These are phyloP conservation scores for Synergus umbraculus DNA, from an alignment of 2,888 invertebrate genomes.

Conservation along the genomic window DNA sequence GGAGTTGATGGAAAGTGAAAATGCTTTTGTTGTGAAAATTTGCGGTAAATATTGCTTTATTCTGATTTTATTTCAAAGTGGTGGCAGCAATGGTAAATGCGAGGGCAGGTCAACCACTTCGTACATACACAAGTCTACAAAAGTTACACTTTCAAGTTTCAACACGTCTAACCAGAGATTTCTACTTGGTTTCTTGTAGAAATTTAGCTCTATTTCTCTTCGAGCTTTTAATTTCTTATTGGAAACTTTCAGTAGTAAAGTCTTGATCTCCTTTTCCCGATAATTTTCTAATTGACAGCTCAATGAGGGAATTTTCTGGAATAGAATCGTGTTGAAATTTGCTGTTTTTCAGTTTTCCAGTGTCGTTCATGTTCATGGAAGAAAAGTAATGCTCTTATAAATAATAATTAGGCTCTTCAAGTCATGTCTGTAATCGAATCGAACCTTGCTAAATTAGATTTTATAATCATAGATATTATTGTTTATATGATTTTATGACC, in stretches of 20 bases:
- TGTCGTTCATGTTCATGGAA: background rate
- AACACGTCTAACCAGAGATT: background rate
- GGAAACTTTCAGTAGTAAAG: background rate
- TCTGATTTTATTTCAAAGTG: constrained; percentile 60
- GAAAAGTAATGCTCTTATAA: background rate
- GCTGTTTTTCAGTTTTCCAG: background rate
- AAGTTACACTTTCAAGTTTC: constrained; percentile 12
- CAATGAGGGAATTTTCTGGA: background rate
- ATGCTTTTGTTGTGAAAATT: background rate
- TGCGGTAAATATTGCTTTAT: constrained; percentile 28
- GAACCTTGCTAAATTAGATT: background rate
- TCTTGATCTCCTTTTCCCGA: background rate
- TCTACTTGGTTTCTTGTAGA: background rate
- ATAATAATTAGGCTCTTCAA: constrained; percentile 10
- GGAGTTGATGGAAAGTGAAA: background rate
- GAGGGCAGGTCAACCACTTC: constrained; percentile 71
- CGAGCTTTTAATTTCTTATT: background rate
- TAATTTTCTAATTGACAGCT: background rate
- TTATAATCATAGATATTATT: constrained; percentile 27
- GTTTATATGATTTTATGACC: constrained; percentile 32
- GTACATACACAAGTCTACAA: constrained; percentile 51
- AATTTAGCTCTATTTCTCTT: background rate
- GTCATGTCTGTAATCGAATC: constrained; percentile 10
- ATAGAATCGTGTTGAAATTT: background rate
- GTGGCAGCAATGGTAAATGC: constrained; percentile 71